A percentile compares a stretch with the other conserved stretches of the same genome.
phyloP scores from a whole-genome alignment of 2,888 invertebrate species.

The Acanthoscelides obtectus region DNA sequence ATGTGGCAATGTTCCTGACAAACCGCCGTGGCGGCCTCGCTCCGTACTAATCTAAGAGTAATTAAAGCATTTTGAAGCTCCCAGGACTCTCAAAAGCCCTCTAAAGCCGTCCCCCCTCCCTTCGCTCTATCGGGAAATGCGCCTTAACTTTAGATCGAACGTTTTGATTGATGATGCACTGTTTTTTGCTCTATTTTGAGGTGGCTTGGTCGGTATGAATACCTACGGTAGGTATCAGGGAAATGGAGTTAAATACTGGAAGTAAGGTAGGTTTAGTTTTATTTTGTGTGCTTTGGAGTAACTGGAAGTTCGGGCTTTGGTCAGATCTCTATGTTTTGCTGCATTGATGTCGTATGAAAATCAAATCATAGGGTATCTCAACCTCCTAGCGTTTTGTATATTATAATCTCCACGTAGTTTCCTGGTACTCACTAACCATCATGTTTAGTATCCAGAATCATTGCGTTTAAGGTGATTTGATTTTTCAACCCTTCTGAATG shows the following conservation, averaged over 20 bases:
- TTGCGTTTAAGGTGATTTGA: no score
- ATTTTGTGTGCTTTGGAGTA: neutral
- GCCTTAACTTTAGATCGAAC: neutral
- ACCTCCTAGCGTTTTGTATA: no score
- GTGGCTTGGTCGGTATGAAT: neutral
- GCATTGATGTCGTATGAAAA: neutral
- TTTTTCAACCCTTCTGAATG: neutral
- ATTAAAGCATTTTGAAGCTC: constrained; percentile 34
- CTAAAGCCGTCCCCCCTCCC: neutral
- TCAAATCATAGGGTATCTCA: no score
- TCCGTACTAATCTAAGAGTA: constrained; percentile 38
- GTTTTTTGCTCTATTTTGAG: neutral
- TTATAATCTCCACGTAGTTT: no score
- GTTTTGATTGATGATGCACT: neutral
- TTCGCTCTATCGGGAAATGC: neutral
- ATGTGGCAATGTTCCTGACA: constrained; percentile 17
- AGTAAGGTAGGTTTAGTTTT: neutral
- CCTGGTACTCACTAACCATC: no score
- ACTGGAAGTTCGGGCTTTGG: neutral
- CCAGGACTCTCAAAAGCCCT: neutral
- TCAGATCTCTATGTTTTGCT: neutral
- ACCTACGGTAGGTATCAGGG: neutral
- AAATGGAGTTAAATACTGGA: neutral
- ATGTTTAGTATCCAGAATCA: no score
- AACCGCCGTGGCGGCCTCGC: constrained; percentile 30